Evolutionary conservation across 2,797 vertebrate genomes (phyloP), one percentile per base, ranked within the genome.

Genomic region (Anguilla marmorata): DNA sequence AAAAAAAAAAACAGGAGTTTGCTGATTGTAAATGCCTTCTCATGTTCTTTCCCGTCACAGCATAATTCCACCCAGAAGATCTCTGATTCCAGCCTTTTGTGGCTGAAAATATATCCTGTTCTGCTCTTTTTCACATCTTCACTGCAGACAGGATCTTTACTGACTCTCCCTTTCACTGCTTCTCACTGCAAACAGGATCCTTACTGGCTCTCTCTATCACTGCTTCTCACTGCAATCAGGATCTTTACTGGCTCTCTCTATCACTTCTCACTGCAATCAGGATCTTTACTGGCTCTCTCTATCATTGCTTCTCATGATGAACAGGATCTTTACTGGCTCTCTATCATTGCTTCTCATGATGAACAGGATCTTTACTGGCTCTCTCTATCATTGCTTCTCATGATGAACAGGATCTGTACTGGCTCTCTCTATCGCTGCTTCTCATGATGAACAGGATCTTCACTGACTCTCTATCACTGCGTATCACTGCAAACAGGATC

Each of bases 41-140:
- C 11, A 24, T 66, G 85, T 85, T 2, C 85, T 41, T 30, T 66
- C 24, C 33, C 84, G 41, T 60, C 84, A 58, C 19, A 19, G 11
- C 33, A 85, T 85, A 58, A 85, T 48, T 84, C 50, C 50, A 30
- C 50, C 52, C 52, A 52, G n/a, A 56, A 30, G 83, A 84, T n/a
- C 9, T 84, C 83, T n/a, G 41, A 82, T 82, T 45, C 41, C 45
- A 50, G 7, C 41, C 74, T 30, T 14, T 30, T 14, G 74, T 14
- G 74, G 12, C 37, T 19, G 33, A 41, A 37, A 74, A 2, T 3
- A 41, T 12, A 8, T 16, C 63, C 63, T 66, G 63, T 24, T 66
- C 63, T 69, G 63, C 45, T 82, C 6, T 50, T 33, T 37, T 45
- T 6, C 3, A 7, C 63, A n/a, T 56, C 83, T 56, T n/a, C 6